phyloP scores from a whole-genome alignment of 2,797 vertebrate species.

The Thamnophis elegans region DNA sequence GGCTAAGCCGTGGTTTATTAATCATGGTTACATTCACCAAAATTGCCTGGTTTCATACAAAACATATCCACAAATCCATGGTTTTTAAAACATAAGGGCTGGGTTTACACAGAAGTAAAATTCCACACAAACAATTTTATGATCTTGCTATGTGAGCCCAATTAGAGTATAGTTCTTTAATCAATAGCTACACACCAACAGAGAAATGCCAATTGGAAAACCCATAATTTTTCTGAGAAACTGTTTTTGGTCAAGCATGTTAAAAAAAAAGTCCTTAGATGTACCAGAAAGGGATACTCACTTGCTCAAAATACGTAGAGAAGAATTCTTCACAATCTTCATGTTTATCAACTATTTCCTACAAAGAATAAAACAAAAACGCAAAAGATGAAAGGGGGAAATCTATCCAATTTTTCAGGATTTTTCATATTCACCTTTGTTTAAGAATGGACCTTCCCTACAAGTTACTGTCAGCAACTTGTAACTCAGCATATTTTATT shows the following conservation, averaged over 20 bases:
- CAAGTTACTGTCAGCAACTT: neutral
- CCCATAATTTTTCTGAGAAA: neutral
- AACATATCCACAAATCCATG: neutral
- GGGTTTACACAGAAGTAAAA: neutral
- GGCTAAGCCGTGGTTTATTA: neutral
- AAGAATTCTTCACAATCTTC: conserved; percentile 66
- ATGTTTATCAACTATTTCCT: conserved; percentile 69
- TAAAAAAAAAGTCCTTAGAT: neutral
- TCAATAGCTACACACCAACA: neutral
- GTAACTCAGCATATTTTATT: neutral
- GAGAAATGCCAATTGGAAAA: neutral
- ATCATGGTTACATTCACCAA: neutral
- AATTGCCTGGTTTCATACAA: neutral
- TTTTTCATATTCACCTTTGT: neutral
- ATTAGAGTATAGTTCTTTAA: neutral
- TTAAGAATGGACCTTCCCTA: neutral
- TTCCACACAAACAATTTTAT: neutral
- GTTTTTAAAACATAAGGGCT: neutral
- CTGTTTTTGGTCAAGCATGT: neutral
- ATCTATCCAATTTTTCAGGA: neutral
- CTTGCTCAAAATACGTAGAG: conserved; percentile 63
- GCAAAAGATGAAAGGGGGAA: neutral
- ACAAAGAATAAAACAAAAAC: conserved; percentile 12
- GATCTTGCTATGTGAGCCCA: neutral
- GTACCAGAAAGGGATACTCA: conserved; percentile 23